Evolutionary conservation across 2,797 vertebrate genomes (phyloP), one percentile per base, ranked within the genome.

Genomic region (Gymnoscopelus microlampas): DNA sequence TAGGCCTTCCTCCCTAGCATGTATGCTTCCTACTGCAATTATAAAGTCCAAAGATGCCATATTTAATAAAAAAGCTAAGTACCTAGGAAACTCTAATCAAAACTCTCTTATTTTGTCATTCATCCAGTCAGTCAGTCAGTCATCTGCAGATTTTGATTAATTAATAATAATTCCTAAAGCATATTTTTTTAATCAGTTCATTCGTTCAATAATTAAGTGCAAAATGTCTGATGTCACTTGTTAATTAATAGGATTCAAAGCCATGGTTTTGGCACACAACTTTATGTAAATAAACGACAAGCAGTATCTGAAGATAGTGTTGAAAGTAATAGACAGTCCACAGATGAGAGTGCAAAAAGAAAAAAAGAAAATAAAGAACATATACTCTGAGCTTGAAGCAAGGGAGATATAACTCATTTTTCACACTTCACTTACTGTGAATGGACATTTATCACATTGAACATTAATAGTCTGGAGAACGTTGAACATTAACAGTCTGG

Each of bases 211-310:
- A 44, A 53, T 49, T 26, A 9, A 58, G 10, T 32, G 26, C 23
- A 70, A 51, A 29, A 13, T 14, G 51, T 14, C 3, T 26, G 0
- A 19, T 59, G 35, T 54, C 61, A 48, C 68, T 10, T 4, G 32
- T 35, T 65, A 64, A 10, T 75, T 63, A 58, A 71, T 61, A 74
- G 54, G 11, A 54, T 71, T 9, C 2, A 44, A 44, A 44, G 39
- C 7, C 39, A 44, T 10, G 65, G 78, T 77, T 74, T 53, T 78
- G 79, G 73, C 65, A 54, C 1, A 1, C 68, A 63, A 26, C 55
- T 74, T 72, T 44, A 69, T 70, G 71, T 8, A 64, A 77, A 80
- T 68, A 69, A 85, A 80, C 47, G 7, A 48, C 4, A 29, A 29
- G 9, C 80, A 6, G 60, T 68, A 67, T 54, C 55, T 75, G 0